These are phyloP conservation scores for Melanotaenia pygmaea DNA, from an alignment of 2,797 vertebrate genomes.

Conservation along the genomic window DNA sequence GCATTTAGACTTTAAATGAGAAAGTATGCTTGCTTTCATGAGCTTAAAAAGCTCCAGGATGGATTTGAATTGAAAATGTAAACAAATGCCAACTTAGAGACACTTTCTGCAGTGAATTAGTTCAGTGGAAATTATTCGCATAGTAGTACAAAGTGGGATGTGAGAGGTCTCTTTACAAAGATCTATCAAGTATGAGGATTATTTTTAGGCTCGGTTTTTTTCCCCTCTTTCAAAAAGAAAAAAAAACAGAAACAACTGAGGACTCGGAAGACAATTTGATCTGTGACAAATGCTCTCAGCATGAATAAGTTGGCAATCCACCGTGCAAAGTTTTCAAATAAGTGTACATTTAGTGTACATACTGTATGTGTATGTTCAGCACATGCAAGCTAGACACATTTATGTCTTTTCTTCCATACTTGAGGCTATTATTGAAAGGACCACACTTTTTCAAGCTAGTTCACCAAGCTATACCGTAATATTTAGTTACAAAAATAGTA, in stretches of 20 bases:
- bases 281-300: constrained; percentile 39
- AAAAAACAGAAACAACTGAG: constrained; percentile 34
- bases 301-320: constrained; percentile 59
- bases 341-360: constrained; percentile 56
- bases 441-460: constrained; percentile 57
- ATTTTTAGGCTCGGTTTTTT: constrained; percentile 19
- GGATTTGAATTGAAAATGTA: constrained; percentile 38
- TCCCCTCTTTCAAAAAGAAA: constrained; percentile 14
- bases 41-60: constrained; percentile 3
- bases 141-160: constrained; percentile 63
- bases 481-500: constrained; percentile 83
- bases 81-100: constrained; percentile 26
- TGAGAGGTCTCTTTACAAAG: constrained; percentile 51
- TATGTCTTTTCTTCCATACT: constrained; percentile 66
- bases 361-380: constrained; percentile 64
- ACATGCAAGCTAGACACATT: constrained; percentile 74
- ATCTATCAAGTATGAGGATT: constrained; percentile 70
- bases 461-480: constrained; percentile 75
- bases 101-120: constrained; percentile 27
- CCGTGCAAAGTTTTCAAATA: constrained; percentile 60
- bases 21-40: background rate
- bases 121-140: constrained; percentile 62
- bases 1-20: constrained; percentile 37
- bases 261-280: constrained; percentile 69
- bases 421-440: constrained; percentile 70